Conservation (phyloP, 2,113 vertebrate genomes). For the western clawed frog (Xenopus tropicalis) region DNA sequence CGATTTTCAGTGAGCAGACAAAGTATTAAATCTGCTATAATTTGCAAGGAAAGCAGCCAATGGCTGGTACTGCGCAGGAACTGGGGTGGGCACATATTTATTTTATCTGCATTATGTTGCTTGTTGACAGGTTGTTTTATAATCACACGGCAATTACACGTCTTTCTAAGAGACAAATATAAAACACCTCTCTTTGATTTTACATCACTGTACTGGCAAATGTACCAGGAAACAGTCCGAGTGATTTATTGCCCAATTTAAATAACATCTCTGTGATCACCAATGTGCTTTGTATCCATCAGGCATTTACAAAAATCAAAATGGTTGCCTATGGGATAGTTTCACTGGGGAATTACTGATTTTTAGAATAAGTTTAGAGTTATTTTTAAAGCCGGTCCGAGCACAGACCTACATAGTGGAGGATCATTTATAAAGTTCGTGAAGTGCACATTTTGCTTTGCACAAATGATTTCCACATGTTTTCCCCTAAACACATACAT, state of each 20-base stretch:
- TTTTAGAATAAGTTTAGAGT: too few relatives aligned
- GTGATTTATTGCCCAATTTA: neutral
- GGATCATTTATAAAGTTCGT: too few relatives aligned
- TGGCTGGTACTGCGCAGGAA: neutral
- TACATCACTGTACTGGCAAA: neutral
- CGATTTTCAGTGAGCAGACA: too few relatives aligned
- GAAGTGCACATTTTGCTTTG: too few relatives aligned
- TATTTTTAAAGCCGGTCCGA: too few relatives aligned
- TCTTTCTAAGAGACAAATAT: neutral
- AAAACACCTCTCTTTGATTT: neutral
- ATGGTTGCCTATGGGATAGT: neutral
- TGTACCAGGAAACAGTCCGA: neutral
- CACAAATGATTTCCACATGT: too few relatives aligned
- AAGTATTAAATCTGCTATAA: too few relatives aligned
- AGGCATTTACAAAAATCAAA: neutral
- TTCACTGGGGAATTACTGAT: neutral
- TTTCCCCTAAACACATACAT: too few relatives aligned
- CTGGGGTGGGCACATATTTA: neutral
- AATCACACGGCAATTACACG: neutral
- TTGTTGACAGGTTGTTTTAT: neutral
- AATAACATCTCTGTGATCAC: neutral
- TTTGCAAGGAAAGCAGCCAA: too few relatives aligned
- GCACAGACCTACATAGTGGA: too few relatives aligned
- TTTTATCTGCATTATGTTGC: neutral
- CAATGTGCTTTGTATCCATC: neutral